These are phyloP conservation scores for Hypothenemus hampei DNA, from an alignment of 1,140 invertebrate species.

Conservation along the genomic window DNA sequence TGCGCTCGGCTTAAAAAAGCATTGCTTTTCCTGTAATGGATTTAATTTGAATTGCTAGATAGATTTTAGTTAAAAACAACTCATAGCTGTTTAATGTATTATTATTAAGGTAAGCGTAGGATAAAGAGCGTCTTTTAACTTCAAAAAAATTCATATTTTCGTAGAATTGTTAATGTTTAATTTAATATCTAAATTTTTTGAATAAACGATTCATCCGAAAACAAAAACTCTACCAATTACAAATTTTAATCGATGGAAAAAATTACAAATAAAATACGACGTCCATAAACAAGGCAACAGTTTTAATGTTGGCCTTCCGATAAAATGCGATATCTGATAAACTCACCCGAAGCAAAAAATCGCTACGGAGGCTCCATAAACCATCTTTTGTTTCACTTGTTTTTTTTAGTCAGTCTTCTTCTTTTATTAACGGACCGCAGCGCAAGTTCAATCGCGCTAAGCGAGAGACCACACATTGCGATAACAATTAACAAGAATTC, in stretches of 20 bases:
- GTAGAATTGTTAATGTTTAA: too few species aligned
- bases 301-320: slow-evolving; percentile 18
- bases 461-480: slow-evolving; percentile 31
- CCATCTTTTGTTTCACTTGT: slow-evolving; percentile 25
- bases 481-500: slow-evolving; percentile 31
- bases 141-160: too few species aligned
- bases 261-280: slow-evolving; percentile 18
- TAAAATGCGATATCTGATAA: slow-evolving; percentile 26
- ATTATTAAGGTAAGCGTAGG: too few species aligned
- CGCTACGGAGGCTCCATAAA: slow-evolving; percentile 23
- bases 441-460: slow-evolving; percentile 26
- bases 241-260: slow-evolving; percentile 4
- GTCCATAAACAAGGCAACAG: slow-evolving; percentile 9
- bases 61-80: too few species aligned
- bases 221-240: too few species aligned
- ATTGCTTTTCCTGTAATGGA: too few species aligned
- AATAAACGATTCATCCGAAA: too few species aligned
- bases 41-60: too few species aligned
- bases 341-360: slow-evolving; percentile 11
- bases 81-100: too few species aligned
- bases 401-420: slow-evolving; percentile 19
- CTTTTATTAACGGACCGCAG: slow-evolving; percentile 27
- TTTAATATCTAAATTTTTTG: too few species aligned
- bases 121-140: too few species aligned
- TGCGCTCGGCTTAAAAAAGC: too few species aligned